Base-by-base conservation (phyloP, 2,888 invertebrate species). In the Microchrysa polita region DNA sequence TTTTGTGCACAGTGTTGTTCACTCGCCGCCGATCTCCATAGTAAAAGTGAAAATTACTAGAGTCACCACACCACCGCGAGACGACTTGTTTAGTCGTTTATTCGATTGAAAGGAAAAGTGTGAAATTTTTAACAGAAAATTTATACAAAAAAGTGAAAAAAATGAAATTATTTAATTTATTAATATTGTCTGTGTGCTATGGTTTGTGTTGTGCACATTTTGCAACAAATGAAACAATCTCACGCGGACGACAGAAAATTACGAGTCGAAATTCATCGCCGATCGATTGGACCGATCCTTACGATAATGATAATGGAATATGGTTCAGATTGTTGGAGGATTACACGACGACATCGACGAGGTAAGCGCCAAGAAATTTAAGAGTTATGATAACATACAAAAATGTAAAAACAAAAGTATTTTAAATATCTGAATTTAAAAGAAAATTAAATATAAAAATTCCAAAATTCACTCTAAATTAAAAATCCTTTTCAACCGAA, bases 261-360 rank as follows among this genome's bases (percentile, higher is more conserved):
- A 48, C 20, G 9, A 44, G 34, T 52, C n/a, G 52, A 63, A 52
- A 34, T 59, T 74, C 74, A 52, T 34, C 27, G 14, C 71, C 76
- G 53, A 75, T 67, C n/a, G 63, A 53, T 16, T 77, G 77, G 76
- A 77, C 77, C 7, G 77, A 77, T 73, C 73, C 74, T 18, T 52
- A 74, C 52, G 82, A 81, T 74, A 77, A 81, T 22, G 82, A 81
- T 74, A 77, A 81, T 53, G 88, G 87, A 0, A 86, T 88, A 63
- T 91, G 90, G 90, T 87, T 89, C 77, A 85, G 87, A 20, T 83
- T 89, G 79, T 84, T 91, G 60, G 90, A 90, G 83, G 88, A 91
- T 79, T 91, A 90, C 88, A 20, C 27, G 2, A 34, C 69, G 5
- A 88, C n/a, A n/a, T n/a, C 89, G 5, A 82, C 87, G 52, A 83